A percentile compares a stretch with the other conserved stretches of the same genome.
Evolutionary conservation across 2,113 vertebrate species (phyloP).

Genomic region (Lota lota): DNA sequence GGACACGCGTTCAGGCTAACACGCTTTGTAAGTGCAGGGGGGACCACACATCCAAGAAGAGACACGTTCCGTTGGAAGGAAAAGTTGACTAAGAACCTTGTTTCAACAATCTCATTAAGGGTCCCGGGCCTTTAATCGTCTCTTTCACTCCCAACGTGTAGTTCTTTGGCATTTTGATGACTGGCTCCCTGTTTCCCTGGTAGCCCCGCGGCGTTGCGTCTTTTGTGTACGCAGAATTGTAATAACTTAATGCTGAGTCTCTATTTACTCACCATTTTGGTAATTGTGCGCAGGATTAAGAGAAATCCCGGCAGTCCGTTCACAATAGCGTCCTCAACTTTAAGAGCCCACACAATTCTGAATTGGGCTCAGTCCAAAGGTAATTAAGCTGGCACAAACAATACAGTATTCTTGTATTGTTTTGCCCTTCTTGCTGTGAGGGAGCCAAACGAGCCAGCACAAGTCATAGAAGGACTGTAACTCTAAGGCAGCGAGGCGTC

Average conservation of each 20-base stretch:
- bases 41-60: not conserved
- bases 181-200: constrained; percentile 30
- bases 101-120: too few species aligned
- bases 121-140: not conserved
- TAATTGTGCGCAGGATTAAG: constrained; percentile 44
- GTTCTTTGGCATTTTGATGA: constrained; percentile 8
- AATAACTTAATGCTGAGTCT: constrained; percentile 28
- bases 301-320: constrained; percentile 32
- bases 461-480: not conserved
- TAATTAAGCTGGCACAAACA: constrained; percentile 16
- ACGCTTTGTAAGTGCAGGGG: not conserved
- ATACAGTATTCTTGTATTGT: not conserved
- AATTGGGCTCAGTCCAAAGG: constrained; percentile 9
- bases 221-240: constrained; percentile 32
- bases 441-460: constrained; percentile 1
- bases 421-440: not conserved
- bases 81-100: too few species aligned
- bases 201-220: constrained; percentile 18
- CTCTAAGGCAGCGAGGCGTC: too few species aligned
- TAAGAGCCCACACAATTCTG: constrained; percentile 25
- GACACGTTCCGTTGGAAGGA: too few species aligned
- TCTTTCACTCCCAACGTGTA: constrained; percentile 5
- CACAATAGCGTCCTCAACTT: constrained; percentile 23
- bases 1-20: not conserved
- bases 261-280: constrained; percentile 27